A percentile compares a stretch with the other conserved stretches of the same genome.
phyloP scores from a whole-genome alignment of 2,888 invertebrate genomes.

The Alentia gelatinosa region DNA sequence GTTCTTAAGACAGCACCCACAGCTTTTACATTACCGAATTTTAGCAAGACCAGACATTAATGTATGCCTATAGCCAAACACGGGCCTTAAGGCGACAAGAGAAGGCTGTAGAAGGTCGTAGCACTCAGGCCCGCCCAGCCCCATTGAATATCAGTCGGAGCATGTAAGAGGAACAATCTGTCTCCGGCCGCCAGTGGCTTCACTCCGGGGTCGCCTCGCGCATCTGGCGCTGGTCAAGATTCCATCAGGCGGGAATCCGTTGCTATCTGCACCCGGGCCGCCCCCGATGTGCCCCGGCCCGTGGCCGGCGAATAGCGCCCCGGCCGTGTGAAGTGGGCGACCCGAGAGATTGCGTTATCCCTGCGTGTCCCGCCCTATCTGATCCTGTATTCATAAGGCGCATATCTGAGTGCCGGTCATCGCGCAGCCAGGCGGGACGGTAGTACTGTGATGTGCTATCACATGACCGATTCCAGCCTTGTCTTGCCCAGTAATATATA shows the following conservation, averaged over 20 bases:
- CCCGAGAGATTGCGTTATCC: background rate
- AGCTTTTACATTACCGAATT: no score
- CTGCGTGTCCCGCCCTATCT: background rate
- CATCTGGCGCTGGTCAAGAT: slow-evolving; percentile 5
- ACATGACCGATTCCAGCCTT: no score
- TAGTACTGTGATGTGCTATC: background rate
- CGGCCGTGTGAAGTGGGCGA: background rate
- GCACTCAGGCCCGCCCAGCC: background rate
- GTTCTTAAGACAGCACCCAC: no score
- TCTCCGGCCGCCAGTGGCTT: background rate
- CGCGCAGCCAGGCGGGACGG: background rate
- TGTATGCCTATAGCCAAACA: no score
- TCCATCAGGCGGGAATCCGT: background rate
- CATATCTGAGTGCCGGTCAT: background rate
- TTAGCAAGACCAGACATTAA: no score
- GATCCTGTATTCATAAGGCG: background rate
- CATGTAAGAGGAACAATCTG: background rate
- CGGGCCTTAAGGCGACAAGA: no score
- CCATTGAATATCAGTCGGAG: background rate
- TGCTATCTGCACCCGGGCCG: background rate
- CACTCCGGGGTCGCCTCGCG: background rate
- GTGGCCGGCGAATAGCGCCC: background rate
- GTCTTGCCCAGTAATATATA: no score
- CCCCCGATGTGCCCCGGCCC: no score
- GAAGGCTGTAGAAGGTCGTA: background rate